Base-by-base conservation (phyloP, 1,140 invertebrate species). In the Leptinotarsa undecemlineata region DNA sequence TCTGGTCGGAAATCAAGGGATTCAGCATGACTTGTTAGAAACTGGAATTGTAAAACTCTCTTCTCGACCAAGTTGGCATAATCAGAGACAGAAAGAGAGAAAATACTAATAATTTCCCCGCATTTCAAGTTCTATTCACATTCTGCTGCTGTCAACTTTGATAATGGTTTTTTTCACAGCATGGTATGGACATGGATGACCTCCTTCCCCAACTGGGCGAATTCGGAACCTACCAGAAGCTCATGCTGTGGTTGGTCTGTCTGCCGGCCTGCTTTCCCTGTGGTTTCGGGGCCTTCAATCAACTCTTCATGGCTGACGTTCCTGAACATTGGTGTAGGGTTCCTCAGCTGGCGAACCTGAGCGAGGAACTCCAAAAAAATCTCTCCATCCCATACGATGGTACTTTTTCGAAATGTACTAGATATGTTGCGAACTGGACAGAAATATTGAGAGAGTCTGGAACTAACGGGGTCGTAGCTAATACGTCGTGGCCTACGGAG, bases 251-350 rank as follows among this genome's bases (percentile, higher is more conserved):
- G 92, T 87, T 95, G 20, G 92, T 96, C 17, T 95, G 95, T 80
- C 85, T 96, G 33, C 95, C 95, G 14, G 94, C 94, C 4, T 96
- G 94, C 79, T 88, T 96, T 72, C 94, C 95, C 0, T 96, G 94
- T 81, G 95, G 94, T 2, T 96, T 96, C 84, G 94, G 94, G 83
- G 94, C 94, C 1, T 96, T 96, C 84, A 96, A 95, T 86, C 95
- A 96, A 83, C 88, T 95, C 3, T 96, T 96, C 84, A 94, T 95
- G 92, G 90, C 93, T 0, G 92, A 94, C 78, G 89, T 90, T 21
- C 94, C 94, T 0, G 88, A 91, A 48, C 92, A 95, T 85, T 94
- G 93, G 93, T 96, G 94, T 81, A 87, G 85, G 66, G 87, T 94
- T 4, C 92, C 93, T 0, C 88, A 91, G 75, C 84, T 95, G 19